phyloP scores from a whole-genome alignment of 2,888 invertebrate species.

The Anodontia alba region DNA sequence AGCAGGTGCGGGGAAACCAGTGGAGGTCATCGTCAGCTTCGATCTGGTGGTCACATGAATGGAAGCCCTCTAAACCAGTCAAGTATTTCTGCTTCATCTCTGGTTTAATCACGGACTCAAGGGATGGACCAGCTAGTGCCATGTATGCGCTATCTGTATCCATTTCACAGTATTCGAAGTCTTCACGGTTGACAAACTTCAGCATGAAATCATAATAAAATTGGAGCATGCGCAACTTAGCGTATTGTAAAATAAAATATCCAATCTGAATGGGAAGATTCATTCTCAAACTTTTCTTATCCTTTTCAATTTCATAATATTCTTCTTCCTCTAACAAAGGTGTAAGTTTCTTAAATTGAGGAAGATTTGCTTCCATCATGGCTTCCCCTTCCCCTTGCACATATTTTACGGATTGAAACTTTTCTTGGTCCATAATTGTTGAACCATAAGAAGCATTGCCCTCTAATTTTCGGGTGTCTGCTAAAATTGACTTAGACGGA shows the following conservation, averaged over 20 bases:
- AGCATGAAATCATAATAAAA: conserved; percentile 39
- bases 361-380: too few relatives aligned
- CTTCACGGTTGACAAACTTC: conserved; percentile 15
- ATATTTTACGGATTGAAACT: conserved; percentile 23
- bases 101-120: conserved; percentile 42
- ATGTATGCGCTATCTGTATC: conserved; percentile 66
- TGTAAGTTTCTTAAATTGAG: conserved; percentile 34
- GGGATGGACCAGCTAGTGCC: conserved; percentile 38
- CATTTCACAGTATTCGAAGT: conserved; percentile 59
- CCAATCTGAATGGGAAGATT: conserved; percentile 46
- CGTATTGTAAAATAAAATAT: conserved; percentile 50
- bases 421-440: conserved; percentile 43
- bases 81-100: conserved; percentile 23
- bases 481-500: conserved; percentile 36
- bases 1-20: conserved; percentile 54
- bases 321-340: conserved; percentile 18
- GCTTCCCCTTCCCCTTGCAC: conserved; percentile 19
- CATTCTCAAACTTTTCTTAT: conserved; percentile 23
- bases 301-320: conserved; percentile 33
- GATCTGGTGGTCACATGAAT: conserved; percentile 6
- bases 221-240: conserved; percentile 46
- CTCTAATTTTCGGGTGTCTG: conserved; percentile 43
- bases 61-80: background rate
- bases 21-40: conserved; percentile 42
- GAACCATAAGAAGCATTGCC: conserved; percentile 51